Percentiles rank a stretch among this genome's conserved stretches.
Evolutionary conservation across 2,888 invertebrate species (phyloP).

Genomic region (Scrobipalpa atriplicella): DNA sequence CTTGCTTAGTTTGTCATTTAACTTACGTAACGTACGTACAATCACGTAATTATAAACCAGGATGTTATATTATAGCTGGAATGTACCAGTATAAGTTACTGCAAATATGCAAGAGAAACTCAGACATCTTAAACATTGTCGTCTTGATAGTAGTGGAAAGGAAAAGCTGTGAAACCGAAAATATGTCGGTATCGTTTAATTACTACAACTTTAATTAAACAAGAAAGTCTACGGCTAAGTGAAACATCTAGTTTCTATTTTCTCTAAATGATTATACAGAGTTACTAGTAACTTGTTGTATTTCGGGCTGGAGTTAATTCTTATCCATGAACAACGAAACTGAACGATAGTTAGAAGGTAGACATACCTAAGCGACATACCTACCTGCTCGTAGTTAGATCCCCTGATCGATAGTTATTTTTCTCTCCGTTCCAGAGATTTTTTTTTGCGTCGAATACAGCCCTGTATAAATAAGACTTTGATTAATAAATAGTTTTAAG

Average conservation of each 20-base stretch:
- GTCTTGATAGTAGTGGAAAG: neutral
- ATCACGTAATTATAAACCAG: neutral
- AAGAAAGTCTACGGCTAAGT: neutral
- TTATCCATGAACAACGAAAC: too few relatives aligned
- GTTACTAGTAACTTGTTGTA: too few relatives aligned
- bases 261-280: neutral
- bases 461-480: neutral
- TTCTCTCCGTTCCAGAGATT: too few relatives aligned
- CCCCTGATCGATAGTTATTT: too few relatives aligned
- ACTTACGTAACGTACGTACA: neutral
- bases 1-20: neutral
- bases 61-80: neutral
- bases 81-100: neutral
- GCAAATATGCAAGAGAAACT: slow-evolving; percentile 14
- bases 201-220: neutral
- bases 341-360: too few relatives aligned
- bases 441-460: too few relatives aligned
- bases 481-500: neutral
- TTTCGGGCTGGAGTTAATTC: too few relatives aligned
- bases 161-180: slow-evolving; percentile 8
- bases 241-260: slow-evolving; percentile 1
- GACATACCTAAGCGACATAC: too few relatives aligned
- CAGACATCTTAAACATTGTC: slow-evolving; percentile 1
- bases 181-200: slow-evolving; percentile 12
- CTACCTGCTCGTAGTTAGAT: too few relatives aligned